Base-by-base conservation (phyloP, 1,140 invertebrate species). In the Drosophila ogumai region DNA sequence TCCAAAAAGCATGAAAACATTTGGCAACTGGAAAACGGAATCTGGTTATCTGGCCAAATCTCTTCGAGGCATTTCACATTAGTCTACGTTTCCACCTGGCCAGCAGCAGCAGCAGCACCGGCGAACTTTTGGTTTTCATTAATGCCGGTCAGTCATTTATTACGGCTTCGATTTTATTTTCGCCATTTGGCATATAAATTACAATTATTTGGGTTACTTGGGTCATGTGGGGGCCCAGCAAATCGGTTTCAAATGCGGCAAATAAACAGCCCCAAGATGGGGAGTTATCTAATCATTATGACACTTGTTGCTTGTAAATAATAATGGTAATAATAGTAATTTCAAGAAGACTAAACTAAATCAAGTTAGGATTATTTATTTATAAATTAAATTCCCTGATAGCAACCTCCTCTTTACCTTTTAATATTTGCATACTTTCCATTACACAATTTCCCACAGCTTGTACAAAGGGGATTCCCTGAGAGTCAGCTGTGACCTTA, bases 11-110 rank as follows among this genome's bases (percentile, higher is more conserved):
- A 38, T 34, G 65, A 44, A 43, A 50, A 72, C 71, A 74, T 72
- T 74, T 74, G 68, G 68, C 57, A 75, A 74, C 67, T 72, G 72
- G 12, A 72, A 64, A 75, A 65, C 69, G 58, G 59, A 64, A 75
- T 64, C 73, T 75, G 71, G 73, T 75, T 75, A 75, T 75, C 72
- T 65, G 32, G 50, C 13, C 36, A 40, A 75, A 75, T 75, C 52
- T 74, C 71, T 74, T 52, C 72, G 32, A 75, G 72, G 71, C 72
- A 75, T 75, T 75, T 75, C 72, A 57, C 71, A 75, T 75, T 75
- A 75, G 73, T 75, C 54, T 43, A 34, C 12, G 63, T 69, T 69
- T 67, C 38, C 66, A 67, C 63, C 32, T 49, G 60, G 63, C 63
- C 66, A 52, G 61, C 15, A 31, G 47, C 47, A 17, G 47, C 25